A percentile compares a stretch with the other conserved stretches of the same genome.
phyloP scores from a whole-genome alignment of 2,888 invertebrate species.

The Agrotis puta region DNA sequence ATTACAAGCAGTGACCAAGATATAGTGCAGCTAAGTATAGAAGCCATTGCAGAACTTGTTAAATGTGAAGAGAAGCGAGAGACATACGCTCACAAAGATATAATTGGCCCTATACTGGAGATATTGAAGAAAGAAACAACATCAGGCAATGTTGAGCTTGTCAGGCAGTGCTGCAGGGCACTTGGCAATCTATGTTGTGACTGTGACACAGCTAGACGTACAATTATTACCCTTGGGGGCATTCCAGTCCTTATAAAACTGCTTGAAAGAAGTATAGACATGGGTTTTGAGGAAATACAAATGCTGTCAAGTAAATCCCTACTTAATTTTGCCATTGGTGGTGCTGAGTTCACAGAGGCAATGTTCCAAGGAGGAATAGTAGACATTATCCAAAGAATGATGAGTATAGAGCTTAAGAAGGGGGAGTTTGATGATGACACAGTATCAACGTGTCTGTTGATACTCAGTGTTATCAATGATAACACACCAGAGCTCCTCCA shows the following conservation, averaged over 20 bases:
- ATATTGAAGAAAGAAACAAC: slow-evolving; percentile 84
- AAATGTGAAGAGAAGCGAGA: slow-evolving; percentile 95
- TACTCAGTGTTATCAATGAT: slow-evolving; percentile 92
- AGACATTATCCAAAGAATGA: slow-evolving; percentile 88
- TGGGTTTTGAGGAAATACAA: slow-evolving; percentile 88
- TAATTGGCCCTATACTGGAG: slow-evolving; percentile 91
- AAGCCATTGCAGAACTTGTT: slow-evolving; percentile 95
- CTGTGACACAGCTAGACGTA: slow-evolving; percentile 93
- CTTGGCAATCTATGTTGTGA: slow-evolving; percentile 97
- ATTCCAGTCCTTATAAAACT: slow-evolving; percentile 85
- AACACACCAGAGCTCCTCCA: slow-evolving; percentile 91
- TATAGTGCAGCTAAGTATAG: slow-evolving; percentile 91
- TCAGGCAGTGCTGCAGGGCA: slow-evolving; percentile 95
- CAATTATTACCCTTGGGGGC: slow-evolving; percentile 88
- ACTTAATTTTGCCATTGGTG: slow-evolving; percentile 95
- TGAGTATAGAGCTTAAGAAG: slow-evolving; percentile 86
- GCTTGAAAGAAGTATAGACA: slow-evolving; percentile 78
- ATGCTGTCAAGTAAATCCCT: slow-evolving; percentile 94
- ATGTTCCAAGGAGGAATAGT: slow-evolving; percentile 90
- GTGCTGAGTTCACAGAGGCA: slow-evolving; percentile 92
- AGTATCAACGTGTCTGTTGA: slow-evolving; percentile 89
- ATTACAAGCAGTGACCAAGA: slow-evolving; percentile 85
- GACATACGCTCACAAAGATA: slow-evolving; percentile 92
- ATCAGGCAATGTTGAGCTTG: slow-evolving; percentile 87
- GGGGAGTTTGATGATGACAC: slow-evolving; percentile 90